phyloP scores from a whole-genome alignment of 2,113 vertebrate species.

The Stomatorhinus ivindoensis region DNA sequence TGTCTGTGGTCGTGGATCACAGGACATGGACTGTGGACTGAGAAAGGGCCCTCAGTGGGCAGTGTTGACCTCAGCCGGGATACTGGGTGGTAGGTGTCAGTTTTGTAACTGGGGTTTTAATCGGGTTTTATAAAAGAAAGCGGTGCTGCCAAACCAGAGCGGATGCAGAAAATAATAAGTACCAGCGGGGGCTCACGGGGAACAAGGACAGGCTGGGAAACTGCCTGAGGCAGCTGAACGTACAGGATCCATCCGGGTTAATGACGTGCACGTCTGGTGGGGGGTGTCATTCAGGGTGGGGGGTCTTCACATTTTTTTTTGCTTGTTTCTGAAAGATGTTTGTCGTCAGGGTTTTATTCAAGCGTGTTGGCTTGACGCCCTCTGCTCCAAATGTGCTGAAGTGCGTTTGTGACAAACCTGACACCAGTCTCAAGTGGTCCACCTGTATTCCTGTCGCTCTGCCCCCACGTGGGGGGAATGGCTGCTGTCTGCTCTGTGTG shows the following conservation, averaged over 20 bases:
- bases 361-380: background rate
- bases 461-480: background rate
- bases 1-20: background rate
- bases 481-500: background rate
- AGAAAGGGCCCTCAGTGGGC: background rate
- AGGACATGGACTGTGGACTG: background rate
- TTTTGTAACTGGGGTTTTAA: background rate
- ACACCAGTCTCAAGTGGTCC: background rate
- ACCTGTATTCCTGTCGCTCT: background rate
- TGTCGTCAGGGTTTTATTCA: background rate
- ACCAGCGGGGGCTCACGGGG: background rate
- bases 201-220: background rate
- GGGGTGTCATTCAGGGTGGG: background rate
- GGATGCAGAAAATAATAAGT: constrained; percentile 11
- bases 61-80: background rate
- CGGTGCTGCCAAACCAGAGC: background rate
- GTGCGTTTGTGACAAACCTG: background rate
- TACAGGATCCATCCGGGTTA: background rate
- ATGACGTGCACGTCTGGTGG: background rate
- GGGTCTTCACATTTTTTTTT: background rate
- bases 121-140: background rate
- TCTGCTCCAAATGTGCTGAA: background rate
- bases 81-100: background rate
- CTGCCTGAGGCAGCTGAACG: background rate
- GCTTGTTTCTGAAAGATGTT: background rate